These are phyloP conservation scores for Hirudo medicinalis DNA, from an alignment of 1,140 invertebrate genomes.

Conservation along the genomic window DNA sequence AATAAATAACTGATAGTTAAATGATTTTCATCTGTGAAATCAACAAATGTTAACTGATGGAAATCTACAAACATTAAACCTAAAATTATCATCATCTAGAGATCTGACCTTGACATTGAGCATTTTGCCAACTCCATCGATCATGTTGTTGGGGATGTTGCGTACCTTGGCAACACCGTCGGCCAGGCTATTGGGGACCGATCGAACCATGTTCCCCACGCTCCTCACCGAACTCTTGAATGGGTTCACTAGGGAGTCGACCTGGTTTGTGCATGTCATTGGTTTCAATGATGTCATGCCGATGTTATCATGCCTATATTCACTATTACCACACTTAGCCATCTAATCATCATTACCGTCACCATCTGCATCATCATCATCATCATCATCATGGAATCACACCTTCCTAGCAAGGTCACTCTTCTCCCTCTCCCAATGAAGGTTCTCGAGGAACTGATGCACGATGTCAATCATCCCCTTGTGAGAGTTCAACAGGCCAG, in stretches of 20 bases:
- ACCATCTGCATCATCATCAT: not conserved
- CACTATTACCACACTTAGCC: not conserved
- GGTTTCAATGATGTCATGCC: too few relatives aligned
- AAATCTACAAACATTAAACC: too few relatives aligned
- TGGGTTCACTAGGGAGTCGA: slow-evolving; percentile 56
- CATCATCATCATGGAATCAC: slow-evolving; percentile 4
- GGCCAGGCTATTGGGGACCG: slow-evolving; percentile 66
- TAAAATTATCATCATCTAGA: not conserved
- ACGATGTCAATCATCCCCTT: slow-evolving; percentile 55
- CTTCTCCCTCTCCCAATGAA: slow-evolving; percentile 55
- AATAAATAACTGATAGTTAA: too few relatives aligned
- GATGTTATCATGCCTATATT: too few relatives aligned
- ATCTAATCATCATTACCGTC: not conserved
- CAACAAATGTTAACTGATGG: too few relatives aligned
- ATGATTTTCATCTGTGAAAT: too few relatives aligned
- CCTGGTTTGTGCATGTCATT: slow-evolving; percentile 24
- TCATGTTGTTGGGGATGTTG: slow-evolving; percentile 61
- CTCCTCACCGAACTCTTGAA: slow-evolving; percentile 64
- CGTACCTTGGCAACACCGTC: slow-evolving; percentile 37
- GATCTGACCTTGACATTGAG: slow-evolving; percentile 25
- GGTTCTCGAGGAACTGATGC: slow-evolving; percentile 61
- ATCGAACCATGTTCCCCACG: slow-evolving; percentile 57
- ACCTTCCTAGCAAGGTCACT: slow-evolving; percentile 41
- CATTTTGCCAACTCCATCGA: slow-evolving; percentile 57
- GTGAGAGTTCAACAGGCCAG: slow-evolving; percentile 50